Evolutionary conservation across 2,113 vertebrate species (phyloP).

Genomic region (Phasianus colchicus): DNA sequence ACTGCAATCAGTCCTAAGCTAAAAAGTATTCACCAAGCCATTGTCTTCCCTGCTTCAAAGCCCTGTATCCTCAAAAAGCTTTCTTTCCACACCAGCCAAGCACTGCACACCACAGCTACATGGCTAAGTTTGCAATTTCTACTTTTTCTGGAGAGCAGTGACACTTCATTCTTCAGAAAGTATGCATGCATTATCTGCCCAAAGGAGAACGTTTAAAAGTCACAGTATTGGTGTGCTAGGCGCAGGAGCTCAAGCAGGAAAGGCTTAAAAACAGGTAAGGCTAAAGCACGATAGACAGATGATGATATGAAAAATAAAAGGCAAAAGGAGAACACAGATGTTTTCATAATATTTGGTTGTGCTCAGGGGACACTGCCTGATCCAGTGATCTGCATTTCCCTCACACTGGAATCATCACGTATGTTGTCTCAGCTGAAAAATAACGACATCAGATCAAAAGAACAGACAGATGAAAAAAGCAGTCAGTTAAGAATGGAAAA

Average conservation of each 20-base stretch:
- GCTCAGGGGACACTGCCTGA: neutral
- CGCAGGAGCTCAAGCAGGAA: neutral
- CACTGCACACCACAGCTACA: neutral
- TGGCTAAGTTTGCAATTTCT: neutral
- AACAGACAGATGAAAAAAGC: conserved; percentile 7
- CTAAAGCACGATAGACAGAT: neutral
- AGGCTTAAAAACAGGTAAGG: neutral
- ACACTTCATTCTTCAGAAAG: neutral
- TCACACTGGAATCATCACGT: neutral
- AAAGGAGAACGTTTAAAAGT: neutral
- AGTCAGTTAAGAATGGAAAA: neutral
- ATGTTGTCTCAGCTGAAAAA: conserved; percentile 39
- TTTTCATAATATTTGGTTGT: neutral
- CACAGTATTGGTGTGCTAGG: neutral
- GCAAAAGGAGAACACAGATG: neutral
- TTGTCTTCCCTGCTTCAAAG: neutral
- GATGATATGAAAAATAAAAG: neutral
- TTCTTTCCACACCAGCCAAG: neutral
- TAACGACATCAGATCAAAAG: neutral
- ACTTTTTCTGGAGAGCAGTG: neutral
- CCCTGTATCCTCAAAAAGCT: neutral
- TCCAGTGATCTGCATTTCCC: neutral
- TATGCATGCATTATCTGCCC: neutral
- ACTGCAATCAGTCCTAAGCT: neutral
- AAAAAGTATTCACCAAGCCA: neutral